Evolutionary conservation across 2,888 invertebrate species (phyloP).

Genomic region (Mycalesis mineus): DNA sequence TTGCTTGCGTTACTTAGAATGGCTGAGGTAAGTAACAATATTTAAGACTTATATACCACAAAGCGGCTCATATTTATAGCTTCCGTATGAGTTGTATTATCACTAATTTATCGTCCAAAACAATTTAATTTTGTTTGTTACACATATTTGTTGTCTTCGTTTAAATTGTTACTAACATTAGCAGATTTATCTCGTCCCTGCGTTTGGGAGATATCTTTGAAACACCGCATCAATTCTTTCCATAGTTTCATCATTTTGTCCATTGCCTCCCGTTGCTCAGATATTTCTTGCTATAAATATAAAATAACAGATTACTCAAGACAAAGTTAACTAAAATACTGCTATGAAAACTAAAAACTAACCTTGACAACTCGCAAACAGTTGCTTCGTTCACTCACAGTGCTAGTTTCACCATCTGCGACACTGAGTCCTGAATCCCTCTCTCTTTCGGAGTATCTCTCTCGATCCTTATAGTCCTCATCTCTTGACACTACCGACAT

Average conservation of each 20-base stretch:
- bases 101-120: too few species aligned
- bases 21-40: too few species aligned
- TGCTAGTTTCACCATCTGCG: constrained; percentile 64
- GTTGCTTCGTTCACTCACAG: constrained; percentile 61
- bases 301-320: not conserved
- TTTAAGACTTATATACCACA: too few species aligned
- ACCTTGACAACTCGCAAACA: constrained; percentile 66
- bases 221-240: constrained; percentile 71
- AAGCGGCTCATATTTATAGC: too few species aligned
- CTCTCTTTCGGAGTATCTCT: constrained; percentile 59
- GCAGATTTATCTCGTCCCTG: constrained; percentile 48
- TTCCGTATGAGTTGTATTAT: too few species aligned
- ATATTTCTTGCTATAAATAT: constrained; percentile 59
- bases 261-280: constrained; percentile 70
- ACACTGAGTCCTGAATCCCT: constrained; percentile 66
- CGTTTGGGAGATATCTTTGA: constrained; percentile 58
- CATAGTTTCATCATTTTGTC: constrained; percentile 74
- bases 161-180: constrained; percentile 39
- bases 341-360: constrained; percentile 14
- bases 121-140: too few species aligned
- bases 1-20: too few species aligned
- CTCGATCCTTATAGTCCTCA: constrained; percentile 52
- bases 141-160: too few species aligned
- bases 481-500: constrained; percentile 57
- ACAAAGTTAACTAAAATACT: not conserved